Conservation (phyloP, 1,140 invertebrate genomes). For the Drosophila malerkotliana region DNA sequence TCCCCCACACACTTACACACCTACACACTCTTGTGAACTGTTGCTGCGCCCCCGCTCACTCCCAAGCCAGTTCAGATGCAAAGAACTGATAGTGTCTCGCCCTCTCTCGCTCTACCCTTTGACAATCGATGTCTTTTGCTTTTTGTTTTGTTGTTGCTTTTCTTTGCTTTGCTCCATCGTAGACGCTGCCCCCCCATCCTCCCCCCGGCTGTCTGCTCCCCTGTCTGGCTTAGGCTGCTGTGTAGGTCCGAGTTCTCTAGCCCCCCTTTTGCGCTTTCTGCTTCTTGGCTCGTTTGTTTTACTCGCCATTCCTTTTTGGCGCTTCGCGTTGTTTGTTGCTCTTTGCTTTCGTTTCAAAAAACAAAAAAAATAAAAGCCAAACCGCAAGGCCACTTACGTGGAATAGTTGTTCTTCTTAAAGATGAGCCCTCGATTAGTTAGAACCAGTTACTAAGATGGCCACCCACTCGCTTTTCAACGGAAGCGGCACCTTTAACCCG, state of each 20-base stretch:
- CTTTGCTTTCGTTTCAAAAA: slow-evolving; percentile 45
- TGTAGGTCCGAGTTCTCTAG: slow-evolving; percentile 72
- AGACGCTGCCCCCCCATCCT: slow-evolving; percentile 4
- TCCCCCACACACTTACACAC: slow-evolving; percentile 4
- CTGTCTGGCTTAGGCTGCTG: slow-evolving; percentile 63
- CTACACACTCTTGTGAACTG: slow-evolving; percentile 53
- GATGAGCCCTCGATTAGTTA: not conserved
- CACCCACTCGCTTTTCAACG: slow-evolving; percentile 21
- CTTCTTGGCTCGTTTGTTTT: slow-evolving; percentile 75
- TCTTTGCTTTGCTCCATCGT: slow-evolving; percentile 30
- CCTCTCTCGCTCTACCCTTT: slow-evolving; percentile 43
- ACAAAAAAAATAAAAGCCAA: slow-evolving; percentile 30
- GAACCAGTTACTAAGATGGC: too few relatives aligned
- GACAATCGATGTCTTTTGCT: slow-evolving; percentile 47
- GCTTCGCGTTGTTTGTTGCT: slow-evolving; percentile 57
- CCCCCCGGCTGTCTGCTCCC: slow-evolving; percentile 25
- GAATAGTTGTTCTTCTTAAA: not conserved
- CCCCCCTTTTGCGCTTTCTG: slow-evolving; percentile 50
- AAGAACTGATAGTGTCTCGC: slow-evolving; percentile 26
- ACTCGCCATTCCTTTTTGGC: slow-evolving; percentile 50
- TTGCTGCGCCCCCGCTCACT: slow-evolving; percentile 70
- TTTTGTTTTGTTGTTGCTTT: slow-evolving; percentile 42
- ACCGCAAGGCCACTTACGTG: slow-evolving; percentile 18
- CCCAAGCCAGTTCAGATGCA: slow-evolving; percentile 26
- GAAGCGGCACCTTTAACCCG: slow-evolving; percentile 45